Evolutionary conservation across 1,140 invertebrate genomes (phyloP), one percentile per base, ranked within the genome.

Genomic region (Caligus rogercresseyi): DNA sequence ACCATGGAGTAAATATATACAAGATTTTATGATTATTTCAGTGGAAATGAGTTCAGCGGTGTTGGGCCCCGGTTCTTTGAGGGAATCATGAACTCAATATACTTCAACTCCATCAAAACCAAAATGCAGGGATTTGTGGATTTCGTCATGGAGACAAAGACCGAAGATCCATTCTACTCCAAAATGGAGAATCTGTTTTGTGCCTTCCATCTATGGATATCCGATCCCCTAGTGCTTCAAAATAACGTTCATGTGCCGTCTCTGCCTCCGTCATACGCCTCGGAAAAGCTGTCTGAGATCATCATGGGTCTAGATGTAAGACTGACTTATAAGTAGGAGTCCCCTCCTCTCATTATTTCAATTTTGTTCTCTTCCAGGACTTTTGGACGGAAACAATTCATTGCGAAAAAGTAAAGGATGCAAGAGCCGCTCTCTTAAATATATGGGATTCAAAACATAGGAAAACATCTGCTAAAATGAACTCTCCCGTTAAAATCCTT

Each of bases 21-120:
- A 11, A 57, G 15, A 60, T 26, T 57, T 60, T 69, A 66, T 66
- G n/a, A 63, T 67, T 67, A 66, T 64, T 68, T 52, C 61, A 78
- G 65, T 16, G 62, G 66, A 31, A 65, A 65, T 53, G 75, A 79
- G 66, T 72, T 72, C 54, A 76, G 78, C 21, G 80, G 84, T 65
- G 77, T 87, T 4, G 84, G 85, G 14, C 77, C 82, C 65, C 82
- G 81, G 69, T 87, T 89, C 72, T 88, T 87, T 68, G 82, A 85
- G 64, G 80, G 80, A 1, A 79, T 82, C 68, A 75, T 80, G 18
- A 82, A 87, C 73, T 73, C 80, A 24, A 74, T 76, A 25, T 81
- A 85, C 61, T 72, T 84, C 66, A 87, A 87, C 67, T 81, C 79
- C 68, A 74, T 89, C 24, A 87, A 86, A 67, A 80, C 80, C 67